phyloP scores from a whole-genome alignment of 2,888 invertebrate species.

The Drosophila tripunctata region DNA sequence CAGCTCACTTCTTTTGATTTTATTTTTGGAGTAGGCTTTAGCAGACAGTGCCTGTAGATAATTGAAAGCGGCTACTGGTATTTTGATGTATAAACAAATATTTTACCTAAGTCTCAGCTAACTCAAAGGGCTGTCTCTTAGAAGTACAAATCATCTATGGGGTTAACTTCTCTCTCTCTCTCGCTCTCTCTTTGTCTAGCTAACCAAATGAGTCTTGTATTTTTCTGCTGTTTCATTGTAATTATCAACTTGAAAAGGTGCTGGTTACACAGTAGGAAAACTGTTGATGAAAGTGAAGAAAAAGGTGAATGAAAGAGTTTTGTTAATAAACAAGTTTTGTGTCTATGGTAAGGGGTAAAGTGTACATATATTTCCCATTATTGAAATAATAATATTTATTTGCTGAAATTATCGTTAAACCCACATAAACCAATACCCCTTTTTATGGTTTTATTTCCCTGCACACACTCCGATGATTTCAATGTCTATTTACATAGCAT shows the following conservation, averaged over 20 bases:
- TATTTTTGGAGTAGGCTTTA: constrained; percentile 24
- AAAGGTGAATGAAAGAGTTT: constrained; percentile 24
- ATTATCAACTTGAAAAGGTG: constrained; percentile 75
- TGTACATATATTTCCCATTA: not conserved
- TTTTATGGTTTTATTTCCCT: constrained; percentile 2
- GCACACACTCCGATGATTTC: constrained; percentile 32
- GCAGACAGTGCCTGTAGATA: constrained; percentile 35
- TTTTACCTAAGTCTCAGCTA: constrained; percentile 63
- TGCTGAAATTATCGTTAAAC: constrained; percentile 14
- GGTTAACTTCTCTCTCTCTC: constrained; percentile 10
- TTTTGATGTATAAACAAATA: constrained; percentile 74
- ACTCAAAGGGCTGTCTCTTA: constrained; percentile 29
- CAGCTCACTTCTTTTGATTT: constrained; percentile 22
- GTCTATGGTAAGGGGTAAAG: not conserved
- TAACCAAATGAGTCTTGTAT: constrained; percentile 70
- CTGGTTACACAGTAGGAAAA: constrained; percentile 55
- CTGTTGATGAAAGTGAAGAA: constrained; percentile 61
- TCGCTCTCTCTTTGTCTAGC: constrained; percentile 11
- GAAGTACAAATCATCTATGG: constrained; percentile 56
- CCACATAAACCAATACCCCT: constrained; percentile 25
- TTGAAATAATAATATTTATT: constrained; percentile 5
- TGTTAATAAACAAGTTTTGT: constrained; percentile 48
- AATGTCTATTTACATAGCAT: constrained; percentile 33
- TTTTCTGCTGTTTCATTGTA: constrained; percentile 73
- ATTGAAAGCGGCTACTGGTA: constrained; percentile 77